Base-by-base conservation (phyloP, 2,113 vertebrate species). In the Heloderma charlesbogerti region DNA sequence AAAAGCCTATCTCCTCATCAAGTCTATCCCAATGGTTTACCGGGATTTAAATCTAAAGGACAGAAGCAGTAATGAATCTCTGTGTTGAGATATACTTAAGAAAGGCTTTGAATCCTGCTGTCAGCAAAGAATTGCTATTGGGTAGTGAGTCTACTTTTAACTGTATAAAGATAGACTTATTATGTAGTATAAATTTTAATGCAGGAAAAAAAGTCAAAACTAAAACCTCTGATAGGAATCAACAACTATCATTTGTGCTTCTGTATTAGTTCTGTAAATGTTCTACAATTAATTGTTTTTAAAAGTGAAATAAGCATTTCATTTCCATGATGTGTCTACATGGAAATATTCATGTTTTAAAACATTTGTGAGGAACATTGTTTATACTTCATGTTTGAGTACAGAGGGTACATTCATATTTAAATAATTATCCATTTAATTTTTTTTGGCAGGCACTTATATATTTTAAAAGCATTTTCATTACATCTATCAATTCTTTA, bases 31-130 rank as follows among this genome's bases (percentile, higher is more conserved):
- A 43, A 34, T 67, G 86, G 57, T 74, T 77, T 75, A 88, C 37
- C 40, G n/a, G 16, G 54, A 91, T 91, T 91, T 91, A 88, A 83
- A 88, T 88, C 69, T 66, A 83, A 83, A 74, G 57, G 48, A 75
- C 71, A 37, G 27, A 75, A 88, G 34, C 67, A 51, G 34, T 84
- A 84, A 88, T 77, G 78, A 88, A 88, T 22, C 15, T 74, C 66
- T 63, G 71, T 82, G 85, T 87, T 71, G 34, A 63, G 66, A 45
- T 48, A 87, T n/a, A 34, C 51, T 63, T 80, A 27, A 45, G 37
- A 66, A 87, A 75, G 85, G 15, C 67, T 88, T 51, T 43, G 54
- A 87, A 66, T 74, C 51, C 31, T 48, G 37, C 37, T 91, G 29
- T 63, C 25, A 13, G 54, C 12, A 18, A n/a, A 87, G 66, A 82